A percentile compares a stretch with the other conserved stretches of the same genome.
These are phyloP conservation scores for Labeo catla DNA, from an alignment of 2,113 vertebrate species.

Conservation along the genomic window DNA sequence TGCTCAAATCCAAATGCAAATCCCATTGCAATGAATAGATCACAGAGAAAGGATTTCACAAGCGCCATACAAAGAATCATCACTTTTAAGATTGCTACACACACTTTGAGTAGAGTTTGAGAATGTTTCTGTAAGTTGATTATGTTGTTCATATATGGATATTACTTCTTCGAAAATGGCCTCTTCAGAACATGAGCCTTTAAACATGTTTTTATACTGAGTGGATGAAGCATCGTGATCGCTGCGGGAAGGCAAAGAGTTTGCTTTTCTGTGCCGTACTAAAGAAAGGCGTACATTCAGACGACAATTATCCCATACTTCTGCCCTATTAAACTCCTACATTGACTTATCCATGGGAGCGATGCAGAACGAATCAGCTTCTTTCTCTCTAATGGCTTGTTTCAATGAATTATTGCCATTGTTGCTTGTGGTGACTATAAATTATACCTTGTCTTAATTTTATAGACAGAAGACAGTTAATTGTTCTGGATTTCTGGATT, in stretches of 20 bases:
- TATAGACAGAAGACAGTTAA: background rate
- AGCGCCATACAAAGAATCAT: slow-evolving; percentile 61
- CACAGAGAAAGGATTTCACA: slow-evolving; percentile 68
- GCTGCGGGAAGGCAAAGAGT: background rate
- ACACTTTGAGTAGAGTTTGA: slow-evolving; percentile 19
- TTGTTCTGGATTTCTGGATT: background rate
- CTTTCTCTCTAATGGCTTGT: background rate
- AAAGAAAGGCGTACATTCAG: slow-evolving; percentile 3
- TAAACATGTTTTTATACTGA: slow-evolving; percentile 24
- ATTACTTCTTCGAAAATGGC: background rate
- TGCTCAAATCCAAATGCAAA: slow-evolving; percentile 73
- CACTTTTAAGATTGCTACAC: slow-evolving; percentile 40
- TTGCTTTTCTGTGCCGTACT: background rate
- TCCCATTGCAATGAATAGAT: slow-evolving; percentile 65
- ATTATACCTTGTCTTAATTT: slow-evolving; percentile 4
- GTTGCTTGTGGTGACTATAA: background rate
- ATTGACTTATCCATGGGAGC: slow-evolving; percentile 6
- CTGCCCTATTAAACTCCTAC: slow-evolving; percentile 15
- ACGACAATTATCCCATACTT: slow-evolving; percentile 21
- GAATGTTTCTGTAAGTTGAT: slow-evolving; percentile 9
- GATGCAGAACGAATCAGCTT: background rate
- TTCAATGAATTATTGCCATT: background rate
- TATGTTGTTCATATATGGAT: background rate
- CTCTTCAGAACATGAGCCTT: background rate
- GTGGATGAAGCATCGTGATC: slow-evolving; percentile 27